A percentile compares a stretch with the other conserved stretches of the same genome.
Evolutionary conservation across 2,113 vertebrate genomes (phyloP).

Genomic region (Microcebus griseorufus): DNA sequence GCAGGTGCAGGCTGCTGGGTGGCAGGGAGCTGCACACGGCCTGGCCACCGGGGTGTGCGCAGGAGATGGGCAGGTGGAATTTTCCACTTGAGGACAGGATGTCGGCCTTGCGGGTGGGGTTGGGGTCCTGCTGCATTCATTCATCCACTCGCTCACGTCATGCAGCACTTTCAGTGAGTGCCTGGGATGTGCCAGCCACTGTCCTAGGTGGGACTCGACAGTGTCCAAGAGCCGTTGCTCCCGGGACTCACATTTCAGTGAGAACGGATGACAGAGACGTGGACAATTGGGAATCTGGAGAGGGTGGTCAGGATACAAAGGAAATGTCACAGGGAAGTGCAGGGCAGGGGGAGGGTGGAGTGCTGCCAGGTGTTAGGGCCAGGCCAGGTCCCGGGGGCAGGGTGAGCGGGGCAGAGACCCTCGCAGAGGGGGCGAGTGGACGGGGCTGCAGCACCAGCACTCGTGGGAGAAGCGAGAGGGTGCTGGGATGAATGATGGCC

Average conservation of each 20-base stretch:
- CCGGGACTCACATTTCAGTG: background rate
- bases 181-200: background rate
- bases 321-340: too few species aligned
- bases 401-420: background rate
- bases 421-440: too few species aligned
- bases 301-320: too few species aligned
- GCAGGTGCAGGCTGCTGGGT: background rate
- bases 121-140: background rate
- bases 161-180: background rate
- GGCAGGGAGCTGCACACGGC: background rate
- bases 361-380: background rate
- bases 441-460: background rate
- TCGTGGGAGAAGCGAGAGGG: too few species aligned
- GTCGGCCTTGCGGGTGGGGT: background rate
- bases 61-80: background rate
- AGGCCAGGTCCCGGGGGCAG: too few species aligned
- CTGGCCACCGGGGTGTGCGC: background rate
- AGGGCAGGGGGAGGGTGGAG: accelerated
- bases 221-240: background rate
- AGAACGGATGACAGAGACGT: background rate
- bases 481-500: too few species aligned
- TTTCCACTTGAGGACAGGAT: background rate
- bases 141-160: background rate
- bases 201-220: too few species aligned
- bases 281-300: background rate